A percentile compares a stretch with the other conserved stretches of the same genome.
Conservation (phyloP, 1,140 invertebrate genomes). For the Atta colombica region DNA sequence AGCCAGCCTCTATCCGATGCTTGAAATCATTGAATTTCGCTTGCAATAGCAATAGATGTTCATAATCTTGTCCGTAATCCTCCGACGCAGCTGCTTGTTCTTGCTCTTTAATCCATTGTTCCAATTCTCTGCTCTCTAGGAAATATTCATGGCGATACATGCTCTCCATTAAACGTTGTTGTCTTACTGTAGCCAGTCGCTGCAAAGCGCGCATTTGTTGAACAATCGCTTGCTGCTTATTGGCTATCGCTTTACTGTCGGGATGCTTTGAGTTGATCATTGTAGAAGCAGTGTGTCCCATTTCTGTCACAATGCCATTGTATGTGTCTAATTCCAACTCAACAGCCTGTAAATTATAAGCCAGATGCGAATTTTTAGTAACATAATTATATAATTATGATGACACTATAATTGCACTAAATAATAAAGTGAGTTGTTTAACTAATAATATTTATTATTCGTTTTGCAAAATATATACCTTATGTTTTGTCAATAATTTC, state of each 20-base stretch:
- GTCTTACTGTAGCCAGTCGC: constrained; percentile 92
- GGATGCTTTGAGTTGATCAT: constrained; percentile 93
- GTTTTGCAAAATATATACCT: constrained; percentile 86
- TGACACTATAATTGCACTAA: neutral
- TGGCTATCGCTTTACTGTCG: constrained; percentile 92
- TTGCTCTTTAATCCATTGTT: constrained; percentile 98
- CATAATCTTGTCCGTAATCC: constrained; percentile 99
- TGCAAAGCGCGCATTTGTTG: constrained; percentile 94
- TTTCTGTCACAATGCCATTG: constrained; percentile 96
- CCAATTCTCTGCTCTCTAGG: constrained; percentile 95
- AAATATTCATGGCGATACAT: constrained; percentile 97
- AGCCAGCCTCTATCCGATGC: constrained; percentile 95
- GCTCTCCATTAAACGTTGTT: constrained; percentile 95
- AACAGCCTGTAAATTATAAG: constrained; percentile 88
- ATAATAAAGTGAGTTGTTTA: neutral
- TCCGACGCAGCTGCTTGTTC: constrained; percentile 96
- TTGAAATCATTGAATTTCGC: constrained; percentile 99
- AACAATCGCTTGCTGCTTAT: constrained; percentile 92
- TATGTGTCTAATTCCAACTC: constrained; percentile 98
- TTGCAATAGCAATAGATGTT: constrained; percentile 95
- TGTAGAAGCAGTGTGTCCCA: constrained; percentile 94
- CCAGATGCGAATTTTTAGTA: neutral
- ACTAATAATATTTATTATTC: neutral
- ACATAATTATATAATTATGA: neutral
- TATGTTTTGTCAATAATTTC: constrained; percentile 96